Evolutionary conservation across 2,888 invertebrate genomes (phyloP).

Genomic region (Amphipyra tragopoginis): DNA sequence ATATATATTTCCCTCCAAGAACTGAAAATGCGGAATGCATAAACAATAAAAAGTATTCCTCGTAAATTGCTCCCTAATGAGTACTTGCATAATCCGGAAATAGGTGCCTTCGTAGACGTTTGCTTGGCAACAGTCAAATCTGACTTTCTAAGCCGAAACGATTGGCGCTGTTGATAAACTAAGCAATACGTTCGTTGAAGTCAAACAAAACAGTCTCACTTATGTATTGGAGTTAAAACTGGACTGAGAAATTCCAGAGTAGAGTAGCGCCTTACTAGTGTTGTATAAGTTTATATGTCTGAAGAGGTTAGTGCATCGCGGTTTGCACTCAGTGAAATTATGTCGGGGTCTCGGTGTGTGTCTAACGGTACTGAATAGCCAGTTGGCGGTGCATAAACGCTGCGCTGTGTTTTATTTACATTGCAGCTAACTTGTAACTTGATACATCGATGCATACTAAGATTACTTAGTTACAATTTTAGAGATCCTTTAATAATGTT

Average conservation of each 20-base stretch:
- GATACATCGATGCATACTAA: constrained; percentile 63
- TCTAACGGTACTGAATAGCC: constrained; percentile 79
- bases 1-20: constrained; percentile 4
- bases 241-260: constrained; percentile 41
- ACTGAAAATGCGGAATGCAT: constrained; percentile 20
- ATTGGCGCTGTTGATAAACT: constrained; percentile 3
- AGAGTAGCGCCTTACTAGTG: constrained; percentile 38
- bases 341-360: constrained; percentile 73
- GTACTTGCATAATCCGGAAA: constrained; percentile 46
- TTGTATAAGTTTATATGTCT: constrained; percentile 51
- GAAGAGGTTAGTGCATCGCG: constrained; percentile 66
- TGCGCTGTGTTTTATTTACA: constrained; percentile 74
- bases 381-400: constrained; percentile 75
- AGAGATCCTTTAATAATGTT: constrained; percentile 41
- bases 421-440: constrained; percentile 68
- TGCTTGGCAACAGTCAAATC: constrained; percentile 34
- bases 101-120: constrained; percentile 24
- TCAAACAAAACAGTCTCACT: neutral
- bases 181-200: too few species aligned
- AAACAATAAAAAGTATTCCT: constrained; percentile 30
- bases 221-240: constrained; percentile 37
- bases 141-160: constrained; percentile 47
- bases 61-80: constrained; percentile 44
- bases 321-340: constrained; percentile 75
- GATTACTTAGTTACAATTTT: constrained; percentile 47